Evolutionary conservation across 1,140 invertebrate species (phyloP).

Genomic region (Drosophila kepulauana): DNA sequence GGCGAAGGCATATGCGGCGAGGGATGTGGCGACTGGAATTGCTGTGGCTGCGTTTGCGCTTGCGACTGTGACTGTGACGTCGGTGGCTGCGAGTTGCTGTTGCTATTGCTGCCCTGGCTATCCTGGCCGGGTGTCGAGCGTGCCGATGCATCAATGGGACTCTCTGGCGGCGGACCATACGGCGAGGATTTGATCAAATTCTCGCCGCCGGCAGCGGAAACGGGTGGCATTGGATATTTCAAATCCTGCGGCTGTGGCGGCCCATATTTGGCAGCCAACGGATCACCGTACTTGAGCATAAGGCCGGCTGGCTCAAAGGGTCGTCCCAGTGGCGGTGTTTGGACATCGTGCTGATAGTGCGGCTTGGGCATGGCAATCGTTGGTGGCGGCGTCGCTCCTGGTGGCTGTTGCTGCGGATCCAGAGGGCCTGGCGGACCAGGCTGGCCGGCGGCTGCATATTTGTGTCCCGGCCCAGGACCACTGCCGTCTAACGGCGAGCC

Average conservation of each 20-base stretch:
- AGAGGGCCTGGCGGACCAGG: slow-evolving; percentile 43
- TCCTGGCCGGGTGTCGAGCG: slow-evolving; percentile 83
- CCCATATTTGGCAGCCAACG: slow-evolving; percentile 73
- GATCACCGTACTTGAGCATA: slow-evolving; percentile 84
- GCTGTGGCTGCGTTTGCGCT: slow-evolving; percentile 75
- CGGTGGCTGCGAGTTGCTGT: slow-evolving; percentile 82
- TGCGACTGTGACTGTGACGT: slow-evolving; percentile 75
- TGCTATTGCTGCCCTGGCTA: slow-evolving; percentile 84
- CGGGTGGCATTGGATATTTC: slow-evolving; percentile 81
- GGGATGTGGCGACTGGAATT: slow-evolving; percentile 83
- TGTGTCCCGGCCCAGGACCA: slow-evolving; percentile 51
- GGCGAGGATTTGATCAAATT: slow-evolving; percentile 83
- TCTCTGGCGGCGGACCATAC: slow-evolving; percentile 75
- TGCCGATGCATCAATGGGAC: slow-evolving; percentile 80
- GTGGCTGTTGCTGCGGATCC: slow-evolving; percentile 67
- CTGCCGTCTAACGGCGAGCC: slow-evolving; percentile 32
- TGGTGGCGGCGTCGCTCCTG: slow-evolving; percentile 69
- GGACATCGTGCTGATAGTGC: slow-evolving; percentile 81
- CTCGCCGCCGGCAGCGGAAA: slow-evolving; percentile 68
- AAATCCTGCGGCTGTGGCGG: slow-evolving; percentile 77
- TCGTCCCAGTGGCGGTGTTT: slow-evolving; percentile 73
- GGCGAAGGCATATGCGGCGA: slow-evolving; percentile 82
- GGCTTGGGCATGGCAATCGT: slow-evolving; percentile 83
- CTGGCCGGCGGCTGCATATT: slow-evolving; percentile 58
- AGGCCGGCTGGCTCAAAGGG: slow-evolving; percentile 77